Evolutionary conservation across 2,888 invertebrate species (phyloP), one percentile per base, ranked within the genome.

Genomic region (Scrobipalpa atriplicella): DNA sequence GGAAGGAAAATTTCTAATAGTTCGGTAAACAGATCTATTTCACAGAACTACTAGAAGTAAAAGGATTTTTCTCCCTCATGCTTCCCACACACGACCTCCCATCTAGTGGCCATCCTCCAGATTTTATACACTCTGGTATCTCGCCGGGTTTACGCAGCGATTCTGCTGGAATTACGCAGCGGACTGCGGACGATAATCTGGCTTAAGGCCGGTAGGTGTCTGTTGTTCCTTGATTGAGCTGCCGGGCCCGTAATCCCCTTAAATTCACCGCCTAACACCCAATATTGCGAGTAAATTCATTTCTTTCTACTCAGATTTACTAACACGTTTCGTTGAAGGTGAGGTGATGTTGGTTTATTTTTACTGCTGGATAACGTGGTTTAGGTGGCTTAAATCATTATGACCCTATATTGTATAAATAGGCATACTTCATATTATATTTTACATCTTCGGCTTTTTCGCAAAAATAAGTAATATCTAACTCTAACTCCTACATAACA

Each of bases 171-270:
- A 61, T 47, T 66, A 66, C 62, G 64, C 19, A 52, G 51, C 62
- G 41, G 52, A 68, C 67, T 66, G 68, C 56, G 64, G 66, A 66
- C 65, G 63, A 65, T 68, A 70, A 69, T 69, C 68, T 51, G 63
- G 64, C 47, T 67, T 63, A 41, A 19, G 56, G 56, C 56, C 58
- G 60, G n/a, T 52, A 63, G 61, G 61, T 61, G 39, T 61, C 61
- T 41, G 61, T 61, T 61, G 61, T 61, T 61, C 41, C 61, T 61
- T 61, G 61, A 61, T 61, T 61, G 61, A 61, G 61, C 61, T 41
- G 41, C 61, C 19, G 41, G 61, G 41, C 13, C 19, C 41, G 41
- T 41, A 61, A 61, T 39, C 61, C 41, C 13, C 61, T 19, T 39
- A 41, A 41, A 61, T 41, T 61, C 39, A 61, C 61, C 39, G 61